Base-by-base conservation (phyloP, 2,797 vertebrate species). In the Anguilla pacifica region DNA sequence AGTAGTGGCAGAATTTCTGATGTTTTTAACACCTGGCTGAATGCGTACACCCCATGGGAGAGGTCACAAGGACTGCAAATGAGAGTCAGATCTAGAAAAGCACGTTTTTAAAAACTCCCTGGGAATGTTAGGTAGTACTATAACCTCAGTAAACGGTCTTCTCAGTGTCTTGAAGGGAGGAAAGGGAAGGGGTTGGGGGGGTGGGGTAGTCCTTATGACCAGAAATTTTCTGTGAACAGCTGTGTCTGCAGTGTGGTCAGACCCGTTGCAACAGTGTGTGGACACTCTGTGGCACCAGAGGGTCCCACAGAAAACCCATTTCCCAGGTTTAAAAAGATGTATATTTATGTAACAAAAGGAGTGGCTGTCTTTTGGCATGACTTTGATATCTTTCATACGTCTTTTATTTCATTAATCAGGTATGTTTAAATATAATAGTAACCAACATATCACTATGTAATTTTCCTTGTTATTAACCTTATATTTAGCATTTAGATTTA, bases 241-340 rank as follows among this genome's bases (percentile, higher is more conserved):
- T 91, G 86, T 77, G 93, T 96, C 92, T 93, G 94, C 93, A 90
- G 15, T 92, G 91, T 93, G 93, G 91, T 89, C 91, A 89, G 92
- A 89, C 89, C 88, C 87, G 83, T 96, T 90, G 95, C 94, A 89
- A 95, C 95, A 96, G 72, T 0, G 1, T 53, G 85, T 88, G 91
- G 93, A 93, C 92, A 94, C 89, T 95, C 93, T 95, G 96, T 79
- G 96, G 95, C 89, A 87, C 95, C 89, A 94, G 92, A 90, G 91
- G 92, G 92, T 93, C 94, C 93, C 94, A 93, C 51, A 82, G 74
- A 91, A 81, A 86, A 86, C 83, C 28, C 46, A 46, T 53, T 17
- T 83, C 46, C 81, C 92, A 85, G 92, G 88, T 94, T 93, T 87
- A 85, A 85, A 88, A 81, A 87, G 31, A 83, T 61, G 46, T 46